These are phyloP conservation scores for Pangasius mekongensis DNA, from an alignment of 2,797 vertebrate genomes.

Conservation along the genomic window DNA sequence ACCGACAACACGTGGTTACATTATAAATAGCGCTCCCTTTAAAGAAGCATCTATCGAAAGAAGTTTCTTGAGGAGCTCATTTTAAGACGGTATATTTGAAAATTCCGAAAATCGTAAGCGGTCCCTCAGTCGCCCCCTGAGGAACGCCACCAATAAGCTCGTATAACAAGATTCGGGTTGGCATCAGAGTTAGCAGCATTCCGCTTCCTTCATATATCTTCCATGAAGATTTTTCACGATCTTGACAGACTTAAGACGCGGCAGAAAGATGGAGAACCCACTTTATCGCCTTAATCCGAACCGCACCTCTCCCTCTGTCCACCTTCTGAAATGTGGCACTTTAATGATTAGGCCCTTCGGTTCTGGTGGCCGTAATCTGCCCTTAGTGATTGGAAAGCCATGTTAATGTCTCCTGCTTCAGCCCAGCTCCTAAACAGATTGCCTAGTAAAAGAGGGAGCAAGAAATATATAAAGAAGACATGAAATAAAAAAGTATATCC, in stretches of 20 bases:
- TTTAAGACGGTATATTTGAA: neutral
- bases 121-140: neutral
- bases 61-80: neutral
- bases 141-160: neutral
- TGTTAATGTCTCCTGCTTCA: slow-evolving; percentile 66
- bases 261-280: slow-evolving; percentile 36
- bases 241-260: neutral
- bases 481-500: slow-evolving; percentile 66
- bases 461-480: slow-evolving; percentile 74
- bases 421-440: slow-evolving; percentile 72
- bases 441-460: slow-evolving; percentile 71
- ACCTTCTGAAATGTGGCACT: slow-evolving; percentile 70
- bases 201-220: neutral
- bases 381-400: slow-evolving; percentile 65
- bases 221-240: neutral
- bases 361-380: slow-evolving; percentile 63
- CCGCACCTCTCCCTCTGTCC: slow-evolving; percentile 55
- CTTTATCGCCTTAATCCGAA: slow-evolving; percentile 56
- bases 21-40: neutral
- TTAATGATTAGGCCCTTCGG: slow-evolving; percentile 67
- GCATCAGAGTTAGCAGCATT: neutral
- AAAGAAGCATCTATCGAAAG: neutral
- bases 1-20: neutral
- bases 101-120: neutral
- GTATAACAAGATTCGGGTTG: neutral